Conservation (phyloP, 2,797 vertebrate genomes). For the Acomys russatus region DNA sequence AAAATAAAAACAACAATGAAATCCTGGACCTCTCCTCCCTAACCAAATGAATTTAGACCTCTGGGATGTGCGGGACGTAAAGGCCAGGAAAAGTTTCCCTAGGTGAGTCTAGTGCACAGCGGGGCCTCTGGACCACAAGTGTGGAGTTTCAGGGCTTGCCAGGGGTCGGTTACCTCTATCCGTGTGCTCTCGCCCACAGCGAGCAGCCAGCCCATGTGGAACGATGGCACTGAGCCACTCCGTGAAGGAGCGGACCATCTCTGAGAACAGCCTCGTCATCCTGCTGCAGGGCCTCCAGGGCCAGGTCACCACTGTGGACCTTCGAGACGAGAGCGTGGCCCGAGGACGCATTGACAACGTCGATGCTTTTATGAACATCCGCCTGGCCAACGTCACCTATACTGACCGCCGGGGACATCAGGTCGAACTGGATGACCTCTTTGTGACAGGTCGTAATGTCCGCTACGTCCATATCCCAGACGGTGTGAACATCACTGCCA, state of each 20-base stretch:
- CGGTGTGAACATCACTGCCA: slow-evolving; percentile 93
- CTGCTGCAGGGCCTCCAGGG: slow-evolving; percentile 96
- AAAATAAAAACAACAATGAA: not conserved
- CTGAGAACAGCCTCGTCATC: slow-evolving; percentile 97
- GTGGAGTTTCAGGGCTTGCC: not conserved
- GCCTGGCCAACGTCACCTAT: slow-evolving; percentile 92
- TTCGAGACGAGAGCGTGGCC: slow-evolving; percentile 94
- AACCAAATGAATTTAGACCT: no score
- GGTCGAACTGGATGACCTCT: slow-evolving; percentile 92
- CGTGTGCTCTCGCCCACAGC: slow-evolving; percentile 60
- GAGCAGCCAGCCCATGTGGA: not conserved
- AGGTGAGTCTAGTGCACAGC: not conserved
- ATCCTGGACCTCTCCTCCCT: not conserved
- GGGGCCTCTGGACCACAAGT: not conserved
- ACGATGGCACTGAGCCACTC: slow-evolving; percentile 92
- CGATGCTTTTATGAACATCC: slow-evolving; percentile 98
- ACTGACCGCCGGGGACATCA: slow-evolving; percentile 90
- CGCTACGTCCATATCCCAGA: slow-evolving; percentile 98
- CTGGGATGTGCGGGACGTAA: not conserved
- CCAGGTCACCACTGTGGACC: slow-evolving; percentile 94
- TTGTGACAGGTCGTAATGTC: slow-evolving; percentile 95
- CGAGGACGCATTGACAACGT: slow-evolving; percentile 93
- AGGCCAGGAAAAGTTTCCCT: not conserved
- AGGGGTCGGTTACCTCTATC: not conserved
- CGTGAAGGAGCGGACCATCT: slow-evolving; percentile 94